Conservation (phyloP, 1,140 invertebrate species). For the Sarcophaga peregrina region DNA sequence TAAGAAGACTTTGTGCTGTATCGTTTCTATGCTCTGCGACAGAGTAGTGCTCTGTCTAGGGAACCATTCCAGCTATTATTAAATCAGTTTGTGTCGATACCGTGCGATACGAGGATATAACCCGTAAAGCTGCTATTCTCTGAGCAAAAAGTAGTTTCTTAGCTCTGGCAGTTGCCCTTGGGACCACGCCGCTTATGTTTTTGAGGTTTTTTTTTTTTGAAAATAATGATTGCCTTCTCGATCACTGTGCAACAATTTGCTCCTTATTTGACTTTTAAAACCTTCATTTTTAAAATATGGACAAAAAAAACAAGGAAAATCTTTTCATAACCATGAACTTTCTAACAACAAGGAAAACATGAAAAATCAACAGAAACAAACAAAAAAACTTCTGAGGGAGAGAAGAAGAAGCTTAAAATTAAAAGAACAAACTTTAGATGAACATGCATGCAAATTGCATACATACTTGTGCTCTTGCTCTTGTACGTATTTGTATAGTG, state of each 20-base stretch:
- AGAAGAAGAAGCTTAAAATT: not conserved
- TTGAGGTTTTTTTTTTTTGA: too few relatives aligned
- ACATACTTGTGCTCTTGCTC: not conserved
- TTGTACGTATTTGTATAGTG: not conserved
- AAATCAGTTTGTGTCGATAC: too few relatives aligned
- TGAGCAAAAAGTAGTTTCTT: too few relatives aligned
- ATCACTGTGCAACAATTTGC: not conserved
- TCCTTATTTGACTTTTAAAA: constrained; percentile 14
- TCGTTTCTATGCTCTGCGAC: too few relatives aligned
- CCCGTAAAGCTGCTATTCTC: too few relatives aligned
- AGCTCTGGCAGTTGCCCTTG: too few relatives aligned
- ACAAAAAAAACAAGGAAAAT: not conserved
- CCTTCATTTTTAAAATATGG: not conserved
- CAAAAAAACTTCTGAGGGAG: not conserved
- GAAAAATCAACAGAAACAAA: too few relatives aligned
- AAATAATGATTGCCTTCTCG: not conserved
- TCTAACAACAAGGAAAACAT: not conserved
- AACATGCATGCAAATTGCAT: constrained; percentile 13
- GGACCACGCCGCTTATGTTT: too few relatives aligned
- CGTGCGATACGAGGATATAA: too few relatives aligned
- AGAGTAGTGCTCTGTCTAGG: too few relatives aligned
- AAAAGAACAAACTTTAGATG: not conserved
- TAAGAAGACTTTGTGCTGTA: too few relatives aligned
- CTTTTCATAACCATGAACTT: constrained; percentile 19
- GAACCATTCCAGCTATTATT: too few relatives aligned